Base-by-base conservation (phyloP, 2,888 invertebrate species). In the Octonoba sinensis region DNA sequence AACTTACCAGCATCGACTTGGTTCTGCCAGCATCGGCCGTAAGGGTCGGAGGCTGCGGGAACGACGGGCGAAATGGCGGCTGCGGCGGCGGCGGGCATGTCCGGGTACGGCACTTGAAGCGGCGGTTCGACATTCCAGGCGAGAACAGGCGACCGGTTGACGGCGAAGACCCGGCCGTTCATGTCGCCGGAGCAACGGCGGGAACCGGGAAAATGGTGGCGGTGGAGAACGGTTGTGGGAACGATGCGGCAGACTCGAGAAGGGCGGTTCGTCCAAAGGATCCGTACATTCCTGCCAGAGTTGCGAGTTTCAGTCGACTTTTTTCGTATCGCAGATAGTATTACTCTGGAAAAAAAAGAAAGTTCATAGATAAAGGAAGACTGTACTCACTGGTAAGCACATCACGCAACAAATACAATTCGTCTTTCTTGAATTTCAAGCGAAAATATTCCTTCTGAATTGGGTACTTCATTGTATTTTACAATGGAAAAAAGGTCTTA, bases 21-120 rank as follows among this genome's bases (percentile, higher is more conserved):
- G 24, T 72, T 72, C 51, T 75, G 75, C 74, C 74, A 82, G 62
- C 82, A 82, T 11, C 82, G 65, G 16, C 66, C 72, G 24, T 82
- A 82, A 0, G 82, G 82, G 66, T 82, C 82, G 47, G 81, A 56
- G 56, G 79, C 73, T 18, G 67, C 36, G 20, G 72, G 66, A 20
- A 69, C 74, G 49, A 64, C 49, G 22, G 82, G 75, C 3, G 75
- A 75, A 6, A 76, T 72, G 16, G 82, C 82, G 71, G 82, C 82
- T 24, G 82, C 82, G 2, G 78, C 78, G n/a, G 75, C 75, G 27
- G 82, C 76, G n/a, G 82, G 82, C 82, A 82, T 82, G 65, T 82
- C 82, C 15, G 82, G 57, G 54, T 67, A 82, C 20, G 82, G 75
- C 49, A 70, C 27, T 67, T 64, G 65, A 59, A 59, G 81, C 78